Percentiles rank a stretch among this genome's conserved stretches.
phyloP scores from a whole-genome alignment of 2,797 vertebrate genomes.

The Tolypeutes matacus region DNA sequence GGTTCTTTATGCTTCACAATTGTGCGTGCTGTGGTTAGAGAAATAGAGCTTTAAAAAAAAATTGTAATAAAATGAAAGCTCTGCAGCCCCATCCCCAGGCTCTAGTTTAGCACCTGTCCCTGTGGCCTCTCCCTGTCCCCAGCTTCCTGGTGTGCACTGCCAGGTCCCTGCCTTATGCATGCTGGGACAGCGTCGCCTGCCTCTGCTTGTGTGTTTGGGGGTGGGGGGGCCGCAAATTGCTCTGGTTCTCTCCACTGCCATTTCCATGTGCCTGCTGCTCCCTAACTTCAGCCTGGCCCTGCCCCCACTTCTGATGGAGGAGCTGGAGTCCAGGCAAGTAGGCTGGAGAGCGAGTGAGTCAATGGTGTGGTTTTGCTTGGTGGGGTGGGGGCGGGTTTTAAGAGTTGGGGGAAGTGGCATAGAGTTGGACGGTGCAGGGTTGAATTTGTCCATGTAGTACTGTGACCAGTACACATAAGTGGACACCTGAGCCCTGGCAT shows the following conservation, averaged over 20 bases:
- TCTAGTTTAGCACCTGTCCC: not conserved
- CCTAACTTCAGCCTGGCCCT: slow-evolving; percentile 82
- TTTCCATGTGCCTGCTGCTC: slow-evolving; percentile 78
- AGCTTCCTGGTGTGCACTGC: not conserved
- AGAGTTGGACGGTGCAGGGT: not conserved
- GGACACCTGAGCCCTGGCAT: not conserved
- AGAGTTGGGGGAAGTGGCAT: not conserved
- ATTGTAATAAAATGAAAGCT: not conserved
- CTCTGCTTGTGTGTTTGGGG: slow-evolving; percentile 55
- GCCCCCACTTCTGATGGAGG: slow-evolving; percentile 80
- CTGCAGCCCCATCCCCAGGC: not conserved
- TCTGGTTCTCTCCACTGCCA: slow-evolving; percentile 81
- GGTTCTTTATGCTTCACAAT: slow-evolving; percentile 26
- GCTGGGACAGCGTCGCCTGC: slow-evolving; percentile 32
- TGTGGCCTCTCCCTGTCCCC: slow-evolving; percentile 45
- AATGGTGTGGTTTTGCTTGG: slow-evolving; percentile 33
- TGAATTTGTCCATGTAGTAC: rapidly evolving
- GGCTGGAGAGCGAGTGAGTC: slow-evolving; percentile 64
- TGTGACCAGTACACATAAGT: not conserved
- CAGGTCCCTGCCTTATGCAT: slow-evolving; percentile 67
- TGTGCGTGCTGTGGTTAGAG: not conserved
- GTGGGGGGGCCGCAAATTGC: slow-evolving; percentile 55
- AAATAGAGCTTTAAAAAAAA: not conserved
- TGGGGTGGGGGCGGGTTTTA: slow-evolving; percentile 58
- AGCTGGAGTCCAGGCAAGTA: slow-evolving; percentile 85